These are phyloP conservation scores for Noctua pronuba DNA, from an alignment of 2,888 invertebrate genomes.

Conservation along the genomic window DNA sequence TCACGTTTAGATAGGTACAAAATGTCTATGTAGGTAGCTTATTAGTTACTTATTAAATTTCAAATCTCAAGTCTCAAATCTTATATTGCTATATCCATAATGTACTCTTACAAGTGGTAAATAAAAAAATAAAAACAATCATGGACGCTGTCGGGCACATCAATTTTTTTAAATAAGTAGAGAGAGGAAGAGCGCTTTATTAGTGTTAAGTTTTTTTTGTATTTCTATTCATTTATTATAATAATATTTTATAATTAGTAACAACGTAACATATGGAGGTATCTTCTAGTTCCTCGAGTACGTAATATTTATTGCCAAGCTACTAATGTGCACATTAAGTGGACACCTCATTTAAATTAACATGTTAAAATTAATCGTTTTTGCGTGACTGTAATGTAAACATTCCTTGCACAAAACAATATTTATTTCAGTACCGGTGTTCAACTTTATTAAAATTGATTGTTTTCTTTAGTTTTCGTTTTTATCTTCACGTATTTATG, in stretches of 20 bases:
- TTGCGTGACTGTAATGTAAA: constrained; percentile 57
- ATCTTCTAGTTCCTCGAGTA: neutral
- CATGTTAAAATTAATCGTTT: constrained; percentile 52
- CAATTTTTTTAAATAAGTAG: too few species aligned
- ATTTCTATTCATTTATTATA: too few species aligned
- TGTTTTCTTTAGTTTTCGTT: constrained; percentile 51
- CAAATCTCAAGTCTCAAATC: too few species aligned
- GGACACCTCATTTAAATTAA: constrained; percentile 50
- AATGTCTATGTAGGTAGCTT: neutral
- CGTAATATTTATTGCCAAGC: constrained; percentile 24
- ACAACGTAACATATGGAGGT: neutral
- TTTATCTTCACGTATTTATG: constrained; percentile 50
- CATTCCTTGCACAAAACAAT: constrained; percentile 15
- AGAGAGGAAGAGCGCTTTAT: too few species aligned
- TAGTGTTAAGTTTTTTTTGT: too few species aligned
- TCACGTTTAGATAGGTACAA: neutral
- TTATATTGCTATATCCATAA: too few species aligned
- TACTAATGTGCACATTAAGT: constrained; percentile 48
- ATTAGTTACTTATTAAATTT: neutral
- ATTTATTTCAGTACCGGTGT: constrained; percentile 20
- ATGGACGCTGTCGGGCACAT: too few species aligned
- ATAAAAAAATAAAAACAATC: too few species aligned
- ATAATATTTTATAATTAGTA: neutral
- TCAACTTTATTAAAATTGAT: constrained; percentile 7
- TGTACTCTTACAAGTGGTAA: too few species aligned